Percentiles rank a stretch among this genome's conserved stretches.
These are phyloP conservation scores for Bergia sp. DNA, from an alignment of 92 coral and sea anemone species.

Conservation along the genomic window DNA sequence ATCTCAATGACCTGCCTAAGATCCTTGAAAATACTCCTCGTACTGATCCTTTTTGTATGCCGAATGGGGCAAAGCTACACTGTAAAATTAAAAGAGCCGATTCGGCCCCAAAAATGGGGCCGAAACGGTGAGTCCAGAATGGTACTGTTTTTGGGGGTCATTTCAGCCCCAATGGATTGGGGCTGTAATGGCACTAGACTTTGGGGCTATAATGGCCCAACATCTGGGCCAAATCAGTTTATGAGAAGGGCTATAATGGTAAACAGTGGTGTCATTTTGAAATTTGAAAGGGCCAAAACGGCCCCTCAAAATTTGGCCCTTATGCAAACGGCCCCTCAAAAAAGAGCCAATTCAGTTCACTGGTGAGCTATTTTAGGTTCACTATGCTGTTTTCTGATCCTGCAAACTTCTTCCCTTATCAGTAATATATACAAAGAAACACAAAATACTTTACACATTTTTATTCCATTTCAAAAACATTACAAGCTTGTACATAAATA, in stretches of 20 bases:
- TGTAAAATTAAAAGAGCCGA: no score
- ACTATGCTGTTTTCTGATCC: neutral
- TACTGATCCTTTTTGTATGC: no score
- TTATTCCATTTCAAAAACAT: neutral
- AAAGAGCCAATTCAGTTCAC: conserved; percentile 49
- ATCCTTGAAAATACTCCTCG: no score
- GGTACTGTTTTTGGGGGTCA: no score
- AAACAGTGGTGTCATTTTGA: conserved; percentile 45
- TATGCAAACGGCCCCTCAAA: conserved; percentile 49
- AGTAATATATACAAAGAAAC: neutral
- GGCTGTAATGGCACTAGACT: conserved; percentile 35
- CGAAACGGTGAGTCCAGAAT: no score
- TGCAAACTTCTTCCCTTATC: conserved; percentile 27
- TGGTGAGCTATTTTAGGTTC: neutral
- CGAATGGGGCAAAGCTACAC: no score
- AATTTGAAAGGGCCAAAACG: conserved; percentile 41
- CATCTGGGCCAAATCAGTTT: conserved; percentile 50
- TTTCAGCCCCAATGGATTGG: no score
- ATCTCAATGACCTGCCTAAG: no score
- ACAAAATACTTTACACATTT: neutral
- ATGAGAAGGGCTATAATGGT: conserved; percentile 35
- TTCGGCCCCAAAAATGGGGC: no score
- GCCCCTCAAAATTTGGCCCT: conserved; percentile 55
- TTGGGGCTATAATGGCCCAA: conserved; percentile 49
- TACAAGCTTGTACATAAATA: no score